A percentile compares a stretch with the other conserved stretches of the same genome.
Conservation (phyloP, 2,797 vertebrate species). For the Danio albolineatus region DNA sequence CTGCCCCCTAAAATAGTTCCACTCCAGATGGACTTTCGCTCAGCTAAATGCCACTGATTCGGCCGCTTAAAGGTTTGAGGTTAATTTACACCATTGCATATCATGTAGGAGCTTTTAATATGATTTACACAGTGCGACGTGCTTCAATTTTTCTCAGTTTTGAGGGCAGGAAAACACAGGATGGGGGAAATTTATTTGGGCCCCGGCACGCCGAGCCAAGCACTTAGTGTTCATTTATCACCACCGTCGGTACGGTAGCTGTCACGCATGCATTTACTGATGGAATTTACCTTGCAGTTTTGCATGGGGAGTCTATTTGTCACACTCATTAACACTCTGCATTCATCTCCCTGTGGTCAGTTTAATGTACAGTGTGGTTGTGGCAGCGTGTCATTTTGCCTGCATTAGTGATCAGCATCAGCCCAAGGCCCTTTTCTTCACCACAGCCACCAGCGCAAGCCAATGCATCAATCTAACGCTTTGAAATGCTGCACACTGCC, state of each 20-base stretch:
- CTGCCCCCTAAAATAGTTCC: slow-evolving; percentile 56
- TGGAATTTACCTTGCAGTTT: slow-evolving; percentile 76
- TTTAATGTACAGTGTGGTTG: slow-evolving; percentile 70
- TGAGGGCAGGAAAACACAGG: slow-evolving; percentile 61
- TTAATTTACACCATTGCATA: slow-evolving; percentile 66
- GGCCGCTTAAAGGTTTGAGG: slow-evolving; percentile 46
- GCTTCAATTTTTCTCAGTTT: slow-evolving; percentile 65
- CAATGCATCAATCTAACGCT: slow-evolving; percentile 49
- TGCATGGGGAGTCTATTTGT: slow-evolving; percentile 75
- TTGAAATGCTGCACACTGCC: slow-evolving; percentile 32
- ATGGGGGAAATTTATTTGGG: slow-evolving; percentile 62
- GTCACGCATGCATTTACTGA: slow-evolving; percentile 70
- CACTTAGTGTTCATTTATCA: slow-evolving; percentile 76
- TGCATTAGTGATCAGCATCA: slow-evolving; percentile 45
- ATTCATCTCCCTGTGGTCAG: slow-evolving; percentile 71
- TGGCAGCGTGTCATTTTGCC: slow-evolving; percentile 53
- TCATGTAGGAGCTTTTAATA: slow-evolving; percentile 63
- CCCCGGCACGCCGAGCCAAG: slow-evolving; percentile 63
- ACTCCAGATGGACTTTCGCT: slow-evolving; percentile 64
- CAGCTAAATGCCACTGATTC: slow-evolving; percentile 50
- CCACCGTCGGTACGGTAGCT: slow-evolving; percentile 62
- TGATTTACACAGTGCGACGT: slow-evolving; percentile 67
- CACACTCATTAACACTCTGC: slow-evolving; percentile 71
- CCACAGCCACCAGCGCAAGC: slow-evolving; percentile 31
- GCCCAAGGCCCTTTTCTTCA: slow-evolving; percentile 34